These are phyloP conservation scores for Amphibalanus amphitrite DNA, from an alignment of 1,140 invertebrate species.

Conservation along the genomic window DNA sequence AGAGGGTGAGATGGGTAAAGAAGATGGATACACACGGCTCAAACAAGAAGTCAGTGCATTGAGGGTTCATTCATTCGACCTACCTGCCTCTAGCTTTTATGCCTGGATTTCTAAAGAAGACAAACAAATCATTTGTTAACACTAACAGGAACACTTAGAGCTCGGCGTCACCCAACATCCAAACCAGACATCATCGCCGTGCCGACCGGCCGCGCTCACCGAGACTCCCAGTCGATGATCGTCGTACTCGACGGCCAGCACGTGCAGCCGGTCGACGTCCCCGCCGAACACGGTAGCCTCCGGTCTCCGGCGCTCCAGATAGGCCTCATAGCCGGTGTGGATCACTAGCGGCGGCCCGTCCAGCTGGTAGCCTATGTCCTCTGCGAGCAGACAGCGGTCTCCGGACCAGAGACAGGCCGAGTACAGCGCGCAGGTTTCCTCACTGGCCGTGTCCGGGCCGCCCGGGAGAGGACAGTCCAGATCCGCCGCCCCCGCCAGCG, in stretches of 20 bases:
- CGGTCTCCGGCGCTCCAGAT: background rate
- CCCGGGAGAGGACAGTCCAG: background rate
- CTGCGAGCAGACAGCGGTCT: background rate
- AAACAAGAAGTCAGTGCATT: too few species aligned
- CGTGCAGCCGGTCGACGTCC: slow-evolving; percentile 9
- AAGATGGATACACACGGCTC: too few species aligned
- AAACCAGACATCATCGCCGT: too few species aligned
- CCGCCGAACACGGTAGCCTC: slow-evolving; percentile 13
- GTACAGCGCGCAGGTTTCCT: background rate
- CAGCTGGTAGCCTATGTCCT: background rate
- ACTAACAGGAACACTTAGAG: too few species aligned
- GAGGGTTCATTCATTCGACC: too few species aligned
- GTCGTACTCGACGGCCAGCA: slow-evolving; percentile 12
- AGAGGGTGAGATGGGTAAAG: too few species aligned
- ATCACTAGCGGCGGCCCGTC: background rate
- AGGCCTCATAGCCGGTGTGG: background rate
- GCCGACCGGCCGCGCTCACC: too few species aligned
- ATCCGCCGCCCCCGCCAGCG: too few species aligned
- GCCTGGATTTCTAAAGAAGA: too few species aligned
- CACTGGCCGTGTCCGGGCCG: background rate
- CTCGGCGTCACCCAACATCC: too few species aligned
- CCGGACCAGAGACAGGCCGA: background rate
- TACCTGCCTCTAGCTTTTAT: too few species aligned
- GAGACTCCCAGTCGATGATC: slow-evolving; percentile 11
- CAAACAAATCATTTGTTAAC: too few species aligned